Evolutionary conservation across 2,888 invertebrate genomes (phyloP).

Genomic region (Tetragonisca angustula): DNA sequence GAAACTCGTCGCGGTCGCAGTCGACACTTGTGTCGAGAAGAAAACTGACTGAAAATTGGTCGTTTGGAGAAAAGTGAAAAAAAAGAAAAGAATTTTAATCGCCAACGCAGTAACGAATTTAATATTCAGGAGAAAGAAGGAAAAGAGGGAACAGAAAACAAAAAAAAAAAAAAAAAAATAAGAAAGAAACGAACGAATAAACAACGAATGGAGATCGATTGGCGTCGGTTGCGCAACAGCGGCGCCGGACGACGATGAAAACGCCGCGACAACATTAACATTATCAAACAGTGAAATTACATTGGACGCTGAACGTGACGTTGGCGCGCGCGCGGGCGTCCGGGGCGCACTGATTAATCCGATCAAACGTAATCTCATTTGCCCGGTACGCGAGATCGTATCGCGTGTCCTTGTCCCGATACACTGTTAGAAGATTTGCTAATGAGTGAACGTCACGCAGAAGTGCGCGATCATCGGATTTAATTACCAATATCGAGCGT

Average conservation of each 20-base stretch:
- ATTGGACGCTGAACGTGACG: slow-evolving; percentile 40
- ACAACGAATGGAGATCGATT: not conserved
- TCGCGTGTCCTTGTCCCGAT: slow-evolving; percentile 36
- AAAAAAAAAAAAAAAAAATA: not conserved
- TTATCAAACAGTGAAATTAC: slow-evolving; percentile 57
- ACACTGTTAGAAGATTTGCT: slow-evolving; percentile 57
- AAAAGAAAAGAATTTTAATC: too few relatives aligned
- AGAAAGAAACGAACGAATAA: not conserved
- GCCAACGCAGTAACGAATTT: too few relatives aligned
- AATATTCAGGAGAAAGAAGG: not conserved
- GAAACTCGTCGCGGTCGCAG: not conserved
- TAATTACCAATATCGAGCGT: slow-evolving; percentile 56
- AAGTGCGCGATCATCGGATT: slow-evolving; percentile 59
- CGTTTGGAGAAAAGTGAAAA: too few relatives aligned
- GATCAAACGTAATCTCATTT: slow-evolving; percentile 59
- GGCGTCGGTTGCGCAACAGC: slow-evolving; percentile 23
- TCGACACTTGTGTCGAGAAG: too few relatives aligned
- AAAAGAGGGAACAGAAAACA: not conserved
- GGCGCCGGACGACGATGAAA: not conserved
- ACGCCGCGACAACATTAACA: slow-evolving; percentile 46
- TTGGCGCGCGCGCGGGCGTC: not conserved
- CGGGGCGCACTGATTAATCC: slow-evolving; percentile 46
- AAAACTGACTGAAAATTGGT: too few relatives aligned
- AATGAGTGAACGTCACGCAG: slow-evolving; percentile 60
- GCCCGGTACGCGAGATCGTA: slow-evolving; percentile 42